phyloP scores from a whole-genome alignment of 2,888 invertebrate genomes.

The Disparrhopalites patrizii region DNA sequence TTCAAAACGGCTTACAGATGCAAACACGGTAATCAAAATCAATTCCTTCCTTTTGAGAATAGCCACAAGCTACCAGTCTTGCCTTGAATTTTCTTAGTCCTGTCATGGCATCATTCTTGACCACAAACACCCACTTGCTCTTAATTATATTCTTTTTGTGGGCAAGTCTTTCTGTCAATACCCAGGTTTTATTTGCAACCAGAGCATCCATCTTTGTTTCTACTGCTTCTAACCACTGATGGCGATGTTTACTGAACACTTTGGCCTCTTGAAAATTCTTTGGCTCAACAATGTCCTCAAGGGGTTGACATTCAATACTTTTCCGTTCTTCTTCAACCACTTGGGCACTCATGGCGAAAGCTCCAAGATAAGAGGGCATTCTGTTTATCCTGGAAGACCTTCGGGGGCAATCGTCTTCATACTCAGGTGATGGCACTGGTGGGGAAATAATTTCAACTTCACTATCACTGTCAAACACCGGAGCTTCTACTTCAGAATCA shows the following conservation, averaged over 20 bases:
- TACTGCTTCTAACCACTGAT: conserved; percentile 6
- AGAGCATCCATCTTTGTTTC: background rate
- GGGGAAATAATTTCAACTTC: background rate
- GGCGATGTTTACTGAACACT: background rate
- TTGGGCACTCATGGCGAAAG: background rate
- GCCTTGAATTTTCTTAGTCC: conserved; percentile 9
- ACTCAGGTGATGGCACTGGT: background rate
- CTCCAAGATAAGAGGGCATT: background rate
- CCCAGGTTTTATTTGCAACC: background rate
- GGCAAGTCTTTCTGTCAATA: background rate
- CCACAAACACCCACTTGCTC: background rate
- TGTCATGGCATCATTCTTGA: background rate
- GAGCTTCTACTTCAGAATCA: background rate
- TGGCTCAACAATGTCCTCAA: background rate
- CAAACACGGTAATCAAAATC: conserved; percentile 11
- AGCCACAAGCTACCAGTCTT: conserved; percentile 10
- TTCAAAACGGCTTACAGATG: conserved; percentile 12
- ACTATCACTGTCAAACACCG: too few relatives aligned
- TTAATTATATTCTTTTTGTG: background rate
- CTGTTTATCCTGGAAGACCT: background rate
- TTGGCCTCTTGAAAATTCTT: background rate
- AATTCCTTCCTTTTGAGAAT: background rate
- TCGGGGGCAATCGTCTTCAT: background rate
- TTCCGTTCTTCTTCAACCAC: background rate
- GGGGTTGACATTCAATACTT: background rate